Evolutionary conservation across 2,888 invertebrate species (phyloP).

Genomic region (Petrolisthes cinctipes): DNA sequence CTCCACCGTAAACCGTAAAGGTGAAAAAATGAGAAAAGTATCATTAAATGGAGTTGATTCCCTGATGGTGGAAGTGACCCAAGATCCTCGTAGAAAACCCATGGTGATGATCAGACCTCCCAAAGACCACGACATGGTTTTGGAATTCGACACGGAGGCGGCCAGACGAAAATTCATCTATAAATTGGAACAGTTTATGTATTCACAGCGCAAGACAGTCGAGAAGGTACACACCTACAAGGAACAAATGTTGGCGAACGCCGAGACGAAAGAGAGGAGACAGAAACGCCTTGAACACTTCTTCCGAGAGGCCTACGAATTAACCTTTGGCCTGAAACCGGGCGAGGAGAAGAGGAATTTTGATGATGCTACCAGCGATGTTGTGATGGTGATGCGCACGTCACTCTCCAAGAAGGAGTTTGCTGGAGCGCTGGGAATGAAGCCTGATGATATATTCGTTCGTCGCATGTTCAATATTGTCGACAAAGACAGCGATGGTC

Average conservation of each 20-base stretch:
- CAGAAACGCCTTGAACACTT: constrained; percentile 93
- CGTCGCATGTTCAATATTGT: constrained; percentile 98
- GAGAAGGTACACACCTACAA: constrained; percentile 74
- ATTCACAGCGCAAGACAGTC: constrained; percentile 85
- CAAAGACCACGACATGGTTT: constrained; percentile 90
- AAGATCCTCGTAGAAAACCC: constrained; percentile 77
- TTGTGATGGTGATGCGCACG: constrained; percentile 92
- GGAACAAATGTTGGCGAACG: constrained; percentile 89
- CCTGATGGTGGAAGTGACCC: constrained; percentile 89
- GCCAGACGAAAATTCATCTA: constrained; percentile 87
- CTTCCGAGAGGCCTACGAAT: constrained; percentile 94
- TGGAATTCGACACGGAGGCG: constrained; percentile 87
- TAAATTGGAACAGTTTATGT: constrained; percentile 87
- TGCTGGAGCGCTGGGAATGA: constrained; percentile 95
- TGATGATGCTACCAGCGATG: constrained; percentile 76
- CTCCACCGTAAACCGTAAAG: constrained; percentile 89
- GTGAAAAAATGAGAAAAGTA: constrained; percentile 88
- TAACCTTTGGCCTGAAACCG: constrained; percentile 89
- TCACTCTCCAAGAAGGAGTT: constrained; percentile 92
- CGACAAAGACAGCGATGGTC: constrained; percentile 92
- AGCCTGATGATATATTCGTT: constrained; percentile 92
- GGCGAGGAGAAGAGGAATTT: constrained; percentile 86
- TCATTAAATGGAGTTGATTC: constrained; percentile 82
- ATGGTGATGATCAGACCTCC: constrained; percentile 85
- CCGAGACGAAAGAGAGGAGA: constrained; percentile 92